Percentiles rank a stretch among this genome's conserved stretches.
Conservation (phyloP, 2,797 vertebrate genomes). For the Vultur gryphus region DNA sequence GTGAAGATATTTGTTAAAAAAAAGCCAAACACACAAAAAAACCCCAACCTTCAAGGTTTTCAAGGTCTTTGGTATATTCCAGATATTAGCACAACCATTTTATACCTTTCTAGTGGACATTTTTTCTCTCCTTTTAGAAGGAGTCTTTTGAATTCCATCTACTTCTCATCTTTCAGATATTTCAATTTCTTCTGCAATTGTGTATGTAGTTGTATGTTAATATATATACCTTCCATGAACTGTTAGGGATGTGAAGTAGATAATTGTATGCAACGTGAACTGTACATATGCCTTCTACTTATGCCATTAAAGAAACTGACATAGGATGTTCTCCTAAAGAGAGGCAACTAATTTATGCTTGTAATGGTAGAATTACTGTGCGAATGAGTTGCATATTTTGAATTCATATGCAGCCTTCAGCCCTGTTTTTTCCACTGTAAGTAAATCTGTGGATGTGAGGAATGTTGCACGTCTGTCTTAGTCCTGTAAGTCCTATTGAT, state of each 20-base stretch:
- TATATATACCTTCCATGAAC: rapidly evolving
- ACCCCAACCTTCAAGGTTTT: not conserved
- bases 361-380: not conserved
- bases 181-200: not conserved
- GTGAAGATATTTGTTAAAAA: not conserved
- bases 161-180: not conserved
- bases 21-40: not conserved
- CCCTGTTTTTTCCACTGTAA: not conserved
- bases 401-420: not conserved
- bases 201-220: not conserved
- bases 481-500: not conserved
- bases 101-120: not conserved
- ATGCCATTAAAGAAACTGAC: not conserved
- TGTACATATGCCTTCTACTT: not conserved
- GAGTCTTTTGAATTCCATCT: not conserved
- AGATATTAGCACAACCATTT: not conserved
- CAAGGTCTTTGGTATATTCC: not conserved
- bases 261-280: not conserved
- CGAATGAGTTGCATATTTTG: not conserved
- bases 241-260: not conserved
- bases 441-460: not conserved
- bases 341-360: not conserved
- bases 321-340: not conserved
- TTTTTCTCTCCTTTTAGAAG: not conserved
- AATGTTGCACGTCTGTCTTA: not conserved